Conservation (phyloP, 2,888 invertebrate species). For the Ypsolopha sequella region DNA sequence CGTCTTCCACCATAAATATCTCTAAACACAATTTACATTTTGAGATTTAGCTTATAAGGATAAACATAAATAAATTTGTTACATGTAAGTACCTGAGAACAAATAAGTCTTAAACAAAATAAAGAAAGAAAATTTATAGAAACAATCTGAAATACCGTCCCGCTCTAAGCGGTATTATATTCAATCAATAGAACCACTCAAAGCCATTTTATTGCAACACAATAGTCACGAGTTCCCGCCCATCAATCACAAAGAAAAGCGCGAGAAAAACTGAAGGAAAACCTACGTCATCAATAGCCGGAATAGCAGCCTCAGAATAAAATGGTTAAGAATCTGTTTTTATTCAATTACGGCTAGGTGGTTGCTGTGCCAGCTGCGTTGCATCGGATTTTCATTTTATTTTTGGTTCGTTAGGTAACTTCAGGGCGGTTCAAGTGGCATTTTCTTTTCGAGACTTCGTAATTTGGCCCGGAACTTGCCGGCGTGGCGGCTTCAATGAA, state of each 20-base stretch:
- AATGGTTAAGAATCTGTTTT: background rate
- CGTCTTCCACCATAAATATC: no score
- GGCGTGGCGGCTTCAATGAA: conserved; percentile 14
- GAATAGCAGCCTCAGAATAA: background rate
- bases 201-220: background rate
- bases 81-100: no score
- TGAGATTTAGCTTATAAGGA: no score
- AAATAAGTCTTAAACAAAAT: no score
- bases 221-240: no score
- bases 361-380: conserved; percentile 18
- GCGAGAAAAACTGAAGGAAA: no score
- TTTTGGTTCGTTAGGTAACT: conserved; percentile 38
- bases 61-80: no score
- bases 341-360: conserved; percentile 15
- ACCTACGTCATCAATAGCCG: background rate
- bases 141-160: no score
- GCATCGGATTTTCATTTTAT: conserved; percentile 25
- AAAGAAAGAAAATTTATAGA: no score
- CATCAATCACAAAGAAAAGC: no score
- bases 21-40: no score
- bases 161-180: no score
- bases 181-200: background rate
- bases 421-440: conserved; percentile 20
- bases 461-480: conserved; percentile 25
- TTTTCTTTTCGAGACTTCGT: conserved; percentile 35